phyloP scores from a whole-genome alignment of 2,797 vertebrate species.

The Lutjanus campechanus region DNA sequence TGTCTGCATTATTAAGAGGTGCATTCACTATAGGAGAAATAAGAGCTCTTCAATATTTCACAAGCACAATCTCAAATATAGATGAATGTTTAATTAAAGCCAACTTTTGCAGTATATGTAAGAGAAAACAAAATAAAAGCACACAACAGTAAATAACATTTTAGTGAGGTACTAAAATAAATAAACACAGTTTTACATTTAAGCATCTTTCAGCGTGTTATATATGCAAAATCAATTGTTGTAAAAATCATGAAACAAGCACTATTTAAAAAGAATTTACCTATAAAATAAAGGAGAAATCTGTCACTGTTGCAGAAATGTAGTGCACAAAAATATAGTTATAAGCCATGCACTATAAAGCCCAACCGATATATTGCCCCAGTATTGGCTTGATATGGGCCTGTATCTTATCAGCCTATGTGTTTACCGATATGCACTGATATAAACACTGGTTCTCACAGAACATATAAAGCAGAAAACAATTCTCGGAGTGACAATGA shows the following conservation, averaged over 20 bases:
- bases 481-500: no score
- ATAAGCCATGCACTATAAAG: not conserved
- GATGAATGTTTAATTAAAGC: slow-evolving; percentile 84
- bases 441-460: no score
- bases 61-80: slow-evolving; percentile 75
- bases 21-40: slow-evolving; percentile 79
- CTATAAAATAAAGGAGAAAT: slow-evolving; percentile 1
- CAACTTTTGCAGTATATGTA: slow-evolving; percentile 64
- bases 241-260: not conserved
- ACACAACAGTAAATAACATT: slow-evolving; percentile 23
- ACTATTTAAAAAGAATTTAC: slow-evolving; percentile 2
- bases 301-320: not conserved
- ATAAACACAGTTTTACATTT: not conserved
- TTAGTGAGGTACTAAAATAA: slow-evolving; percentile 23
- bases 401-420: no score
- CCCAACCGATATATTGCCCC: no score
- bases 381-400: no score
- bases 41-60: slow-evolving; percentile 87
- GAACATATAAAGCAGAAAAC: no score
- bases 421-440: no score
- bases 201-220: not conserved
- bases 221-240: not conserved
- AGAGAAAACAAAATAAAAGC: slow-evolving; percentile 52
- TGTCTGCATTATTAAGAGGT: slow-evolving; percentile 84
- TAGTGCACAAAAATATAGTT: not conserved